Conservation (phyloP, 2,113 vertebrate species). For the Alligator mississippiensis region DNA sequence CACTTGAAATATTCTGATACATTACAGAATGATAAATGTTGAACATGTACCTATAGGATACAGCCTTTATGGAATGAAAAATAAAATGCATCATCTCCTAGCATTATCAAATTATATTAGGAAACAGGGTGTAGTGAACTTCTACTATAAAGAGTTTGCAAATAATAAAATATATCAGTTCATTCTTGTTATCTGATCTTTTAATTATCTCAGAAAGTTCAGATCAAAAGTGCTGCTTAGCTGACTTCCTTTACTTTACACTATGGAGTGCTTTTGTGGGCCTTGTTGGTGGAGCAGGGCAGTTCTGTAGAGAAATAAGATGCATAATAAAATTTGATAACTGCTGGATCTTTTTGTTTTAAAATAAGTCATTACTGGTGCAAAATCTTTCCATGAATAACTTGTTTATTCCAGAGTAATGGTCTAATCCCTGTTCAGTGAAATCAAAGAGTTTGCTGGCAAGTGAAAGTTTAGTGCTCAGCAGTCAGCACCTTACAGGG, state of each 20-base stretch:
- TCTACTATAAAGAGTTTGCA: neutral
- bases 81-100: neutral
- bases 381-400: neutral
- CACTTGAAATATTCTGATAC: neutral
- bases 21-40: constrained; percentile 4
- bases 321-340: neutral
- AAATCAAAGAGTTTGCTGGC: neutral
- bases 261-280: neutral
- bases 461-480: neutral
- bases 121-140: neutral
- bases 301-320: neutral
- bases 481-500: neutral
- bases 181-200: neutral
- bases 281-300: neutral
- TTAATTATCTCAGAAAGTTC: constrained; percentile 16
- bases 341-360: neutral
- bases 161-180: neutral
- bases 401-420: neutral
- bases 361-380: neutral
- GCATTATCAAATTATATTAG: neutral
- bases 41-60: neutral
- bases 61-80: neutral
- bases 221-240: neutral
- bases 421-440: neutral
- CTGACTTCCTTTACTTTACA: neutral